phyloP scores from a whole-genome alignment of 1,140 invertebrate genomes.

The Luehdorfia chinensis region DNA sequence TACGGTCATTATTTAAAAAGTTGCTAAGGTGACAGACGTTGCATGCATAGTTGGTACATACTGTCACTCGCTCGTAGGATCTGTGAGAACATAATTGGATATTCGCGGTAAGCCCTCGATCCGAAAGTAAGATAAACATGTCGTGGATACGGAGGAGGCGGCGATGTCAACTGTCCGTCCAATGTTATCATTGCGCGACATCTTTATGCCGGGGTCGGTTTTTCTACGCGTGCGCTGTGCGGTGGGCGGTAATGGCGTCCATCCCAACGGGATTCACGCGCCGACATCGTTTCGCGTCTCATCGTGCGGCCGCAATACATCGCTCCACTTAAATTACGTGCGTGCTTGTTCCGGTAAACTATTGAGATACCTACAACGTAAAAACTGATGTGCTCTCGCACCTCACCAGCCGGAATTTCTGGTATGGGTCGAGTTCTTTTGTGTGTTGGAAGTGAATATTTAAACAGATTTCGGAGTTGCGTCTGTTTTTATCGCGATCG shows the following conservation, averaged over 20 bases:
- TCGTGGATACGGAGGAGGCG: slow-evolving; percentile 32
- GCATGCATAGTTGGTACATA: slow-evolving; percentile 37
- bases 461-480: slow-evolving; percentile 2
- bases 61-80: slow-evolving; percentile 41
- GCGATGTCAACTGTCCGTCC: slow-evolving; percentile 55
- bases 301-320: slow-evolving; percentile 70
- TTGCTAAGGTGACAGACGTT: slow-evolving; percentile 28
- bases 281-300: slow-evolving; percentile 70
- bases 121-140: slow-evolving; percentile 43
- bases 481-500: too few relatives aligned
- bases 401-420: slow-evolving; percentile 12
- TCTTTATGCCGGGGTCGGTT: slow-evolving; percentile 58
- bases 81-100: slow-evolving; percentile 50
- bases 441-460: neutral
- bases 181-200: slow-evolving; percentile 60
- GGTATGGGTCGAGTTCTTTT: neutral
- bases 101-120: slow-evolving; percentile 47
- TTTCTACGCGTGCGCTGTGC: slow-evolving; percentile 60
- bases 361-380: slow-evolving; percentile 39
- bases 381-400: slow-evolving; percentile 30
- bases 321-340: slow-evolving; percentile 69
- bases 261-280: slow-evolving; percentile 69
- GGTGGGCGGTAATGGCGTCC: slow-evolving; percentile 67
- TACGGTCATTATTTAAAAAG: too few relatives aligned
- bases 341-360: slow-evolving; percentile 64